Conservation (phyloP, 2,797 vertebrate genomes). For the Coregonus ussuriensis region DNA sequence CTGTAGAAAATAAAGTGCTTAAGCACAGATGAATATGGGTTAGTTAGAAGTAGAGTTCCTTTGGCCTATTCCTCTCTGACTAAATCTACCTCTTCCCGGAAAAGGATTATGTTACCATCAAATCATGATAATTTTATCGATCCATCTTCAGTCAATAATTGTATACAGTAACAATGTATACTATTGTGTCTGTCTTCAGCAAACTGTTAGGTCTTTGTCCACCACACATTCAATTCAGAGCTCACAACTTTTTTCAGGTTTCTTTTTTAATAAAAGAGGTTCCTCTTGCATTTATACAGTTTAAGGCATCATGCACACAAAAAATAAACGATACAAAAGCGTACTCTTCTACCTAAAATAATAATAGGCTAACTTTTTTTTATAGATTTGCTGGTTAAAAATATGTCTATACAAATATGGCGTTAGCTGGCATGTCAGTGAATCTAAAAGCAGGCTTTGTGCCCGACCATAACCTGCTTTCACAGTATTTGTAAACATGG, state of each 20-base stretch:
- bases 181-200: not conserved
- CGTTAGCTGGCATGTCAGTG: conserved; percentile 76
- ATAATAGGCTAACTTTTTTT: conserved; percentile 57
- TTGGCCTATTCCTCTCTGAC: not conserved
- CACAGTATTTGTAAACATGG: conserved; percentile 82
- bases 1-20: not conserved
- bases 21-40: not conserved
- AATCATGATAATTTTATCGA: not conserved
- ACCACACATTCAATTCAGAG: conserved; percentile 22
- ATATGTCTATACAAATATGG: conserved; percentile 80
- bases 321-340: conserved; percentile 71
- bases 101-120: too few relatives aligned
- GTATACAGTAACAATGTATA: not conserved
- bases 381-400: conserved; percentile 68
- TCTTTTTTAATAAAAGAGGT: conserved; percentile 74
- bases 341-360: conserved; percentile 62
- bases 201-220: not conserved
- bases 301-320: conserved; percentile 86
- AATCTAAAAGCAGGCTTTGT: conserved; percentile 67
- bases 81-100: not conserved
- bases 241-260: conserved; percentile 26
- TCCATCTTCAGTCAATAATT: not conserved
- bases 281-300: conserved; percentile 60
- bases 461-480: conserved; percentile 60
- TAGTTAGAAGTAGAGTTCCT: not conserved